phyloP scores from a whole-genome alignment of 2,888 invertebrate genomes.

The Tenthredo amoena region DNA sequence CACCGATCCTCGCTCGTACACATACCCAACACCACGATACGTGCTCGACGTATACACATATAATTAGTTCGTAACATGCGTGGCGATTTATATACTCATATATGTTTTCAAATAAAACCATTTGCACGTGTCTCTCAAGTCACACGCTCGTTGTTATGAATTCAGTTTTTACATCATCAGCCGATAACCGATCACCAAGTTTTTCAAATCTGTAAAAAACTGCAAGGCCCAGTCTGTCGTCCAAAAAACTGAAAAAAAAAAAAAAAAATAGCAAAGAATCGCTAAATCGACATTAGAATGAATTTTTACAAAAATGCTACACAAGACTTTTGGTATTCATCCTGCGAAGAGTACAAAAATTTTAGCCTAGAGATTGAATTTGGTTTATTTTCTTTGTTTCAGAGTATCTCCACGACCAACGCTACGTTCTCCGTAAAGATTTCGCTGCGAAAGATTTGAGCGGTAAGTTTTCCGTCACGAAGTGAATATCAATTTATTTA shows the following conservation, averaged over 20 bases:
- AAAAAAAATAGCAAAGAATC: neutral
- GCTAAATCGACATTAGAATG: neutral
- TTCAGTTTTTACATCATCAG: no score
- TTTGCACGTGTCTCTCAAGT: neutral
- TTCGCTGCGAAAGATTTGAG: conserved; percentile 61
- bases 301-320: neutral
- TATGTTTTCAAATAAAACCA: neutral
- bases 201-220: neutral
- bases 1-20: neutral
- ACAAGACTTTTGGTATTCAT: neutral
- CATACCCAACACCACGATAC: neutral
- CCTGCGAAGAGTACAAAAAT: neutral
- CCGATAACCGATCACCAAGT: neutral
- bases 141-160: no score
- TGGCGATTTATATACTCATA: neutral
- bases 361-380: neutral
- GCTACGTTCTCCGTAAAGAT: conserved; percentile 76
- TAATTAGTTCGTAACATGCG: neutral
- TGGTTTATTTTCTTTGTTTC: conserved; percentile 68
- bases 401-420: conserved; percentile 80
- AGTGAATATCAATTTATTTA: conserved; percentile 61
- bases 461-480: conserved; percentile 70
- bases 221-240: neutral
- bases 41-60: neutral
- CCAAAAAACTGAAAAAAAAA: no score